Evolutionary conservation across 64 coral and sea anemone species (phyloP), one percentile per base, ranked within the genome.

Genomic region (Platygyra sinensis): DNA sequence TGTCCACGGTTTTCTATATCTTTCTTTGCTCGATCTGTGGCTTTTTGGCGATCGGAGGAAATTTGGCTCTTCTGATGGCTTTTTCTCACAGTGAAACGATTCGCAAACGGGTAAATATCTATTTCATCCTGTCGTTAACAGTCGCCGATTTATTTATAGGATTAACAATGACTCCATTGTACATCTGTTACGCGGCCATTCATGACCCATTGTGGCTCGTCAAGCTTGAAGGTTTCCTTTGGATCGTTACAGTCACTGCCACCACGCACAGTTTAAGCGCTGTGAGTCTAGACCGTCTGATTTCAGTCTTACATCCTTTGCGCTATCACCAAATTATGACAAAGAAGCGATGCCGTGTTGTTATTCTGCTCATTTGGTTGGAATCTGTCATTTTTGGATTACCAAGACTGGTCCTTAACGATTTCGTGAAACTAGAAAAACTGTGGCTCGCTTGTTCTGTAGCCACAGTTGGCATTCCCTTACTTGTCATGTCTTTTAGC

Each of bases 231-330:
- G 62, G 19, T 22, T 83, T 62, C 31, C 62, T 83, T 62, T 62
- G 52, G 55, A 67, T 83, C 9, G 14, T 32, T 32, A 83, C 80
- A 6, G 27, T 62, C n/a, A 24, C 55, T 7, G 54, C 80, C 4
- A 82, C 80, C 8, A 82, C 80, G 2, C 49, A 32, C 52, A 63
- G 62, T 30, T 60, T 83, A 62, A 32, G 57, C 24, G 80, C 80
- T 62, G 80, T 83, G 24, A 83, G 80, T 61, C 10, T 83, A n/a
- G 80, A 83, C 33, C 17, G 80, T 10, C 49, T 62, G 49, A 42
- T 83, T 18, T 16, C 80, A 13, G 62, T 83, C 13, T 13, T 62
- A 13, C 28, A 55, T 18, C 52, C 52, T 32, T 17, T 83, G 31
- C 54, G 25, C 3, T 83, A 83, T 20, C 52, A 62, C 13, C 24